Conservation (phyloP, 2,797 vertebrate genomes). For the Muscicapa striata region DNA sequence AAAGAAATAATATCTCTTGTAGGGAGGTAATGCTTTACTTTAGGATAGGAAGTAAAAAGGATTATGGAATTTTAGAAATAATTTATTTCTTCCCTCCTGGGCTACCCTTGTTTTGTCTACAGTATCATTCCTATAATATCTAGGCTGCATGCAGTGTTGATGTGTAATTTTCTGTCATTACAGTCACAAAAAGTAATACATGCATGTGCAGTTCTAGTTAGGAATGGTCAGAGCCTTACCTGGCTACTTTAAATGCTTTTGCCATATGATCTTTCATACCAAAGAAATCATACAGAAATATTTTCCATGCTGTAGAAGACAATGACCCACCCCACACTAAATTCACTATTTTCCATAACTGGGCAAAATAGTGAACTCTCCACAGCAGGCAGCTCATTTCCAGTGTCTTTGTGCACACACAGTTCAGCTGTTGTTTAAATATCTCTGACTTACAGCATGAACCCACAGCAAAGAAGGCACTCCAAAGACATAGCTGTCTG, state of each 20-base stretch:
- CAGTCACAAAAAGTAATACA: not conserved
- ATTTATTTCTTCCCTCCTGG: conserved; percentile 4
- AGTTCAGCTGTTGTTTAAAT: not conserved
- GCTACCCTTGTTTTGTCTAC: not conserved
- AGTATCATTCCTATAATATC: conserved; percentile 1
- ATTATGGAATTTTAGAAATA: conserved; percentile 39
- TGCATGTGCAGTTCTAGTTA: not conserved
- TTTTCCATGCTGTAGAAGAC: not conserved
- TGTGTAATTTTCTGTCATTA: conserved; percentile 6
- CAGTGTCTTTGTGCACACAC: not conserved
- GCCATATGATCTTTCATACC: not conserved
- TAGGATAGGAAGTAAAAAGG: not conserved
- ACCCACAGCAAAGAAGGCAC: not conserved
- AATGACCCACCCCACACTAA: not conserved
- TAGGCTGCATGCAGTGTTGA: not conserved
- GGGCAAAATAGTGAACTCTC: not conserved
- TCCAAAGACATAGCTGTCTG: not conserved
- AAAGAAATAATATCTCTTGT: not conserved
- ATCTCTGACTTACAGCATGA: not conserved
- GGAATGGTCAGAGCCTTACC: not conserved
- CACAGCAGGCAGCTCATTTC: not conserved
- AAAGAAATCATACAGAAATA: not conserved
- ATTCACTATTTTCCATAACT: not conserved
- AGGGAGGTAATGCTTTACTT: not conserved
- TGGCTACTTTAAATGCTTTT: not conserved